Evolutionary conservation across 1,140 invertebrate genomes (phyloP), one percentile per base, ranked within the genome.

Genomic region (Trichonephila clavipes): DNA sequence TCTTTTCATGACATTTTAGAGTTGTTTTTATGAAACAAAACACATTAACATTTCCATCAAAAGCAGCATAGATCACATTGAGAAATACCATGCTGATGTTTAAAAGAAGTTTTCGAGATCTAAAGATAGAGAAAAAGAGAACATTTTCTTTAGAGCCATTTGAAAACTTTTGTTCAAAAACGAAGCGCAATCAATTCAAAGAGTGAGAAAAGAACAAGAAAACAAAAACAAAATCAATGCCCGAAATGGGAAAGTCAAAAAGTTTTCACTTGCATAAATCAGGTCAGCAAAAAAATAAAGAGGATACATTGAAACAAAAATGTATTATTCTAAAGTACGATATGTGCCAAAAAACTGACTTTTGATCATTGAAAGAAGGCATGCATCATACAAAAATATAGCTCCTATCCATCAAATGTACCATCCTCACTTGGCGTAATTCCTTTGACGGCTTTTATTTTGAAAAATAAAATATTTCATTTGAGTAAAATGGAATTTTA

Each of bases 261-360:
- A 61, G 28, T 88, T 90, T 90, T 90, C 88, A 81, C 77, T 64
- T 83, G 61, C 77, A 91, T 83, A 64, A 91, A 64, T 83, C 89
- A 81, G 89, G 89, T 91, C 89, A 91, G 24, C 19, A 19, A 14
- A 77, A 34, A 77, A 18, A 64, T 64, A 59, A 51, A 34, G 24
- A 58, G 40, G 69, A 91, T 83, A 91, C 89, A 72, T 64, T 91
- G 89, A 91, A 91, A 91, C 89, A 91, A 91, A 91, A 90, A 81
- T 58, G 44, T 34, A 83, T 83, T 83, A 91, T 83, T 91, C 59
- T 61, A 83, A 64, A 81, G 28, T 81, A 91, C 81, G 82, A 83
- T 83, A 34, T 81, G 88, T 81, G 89, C 89, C 89, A 91, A 91
- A 59, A 91, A 64, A 19, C 44, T 81, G 40, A 61, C 51, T 83